Conservation (phyloP, 2,113 vertebrate species). For the Ammodramus savannarum region DNA sequence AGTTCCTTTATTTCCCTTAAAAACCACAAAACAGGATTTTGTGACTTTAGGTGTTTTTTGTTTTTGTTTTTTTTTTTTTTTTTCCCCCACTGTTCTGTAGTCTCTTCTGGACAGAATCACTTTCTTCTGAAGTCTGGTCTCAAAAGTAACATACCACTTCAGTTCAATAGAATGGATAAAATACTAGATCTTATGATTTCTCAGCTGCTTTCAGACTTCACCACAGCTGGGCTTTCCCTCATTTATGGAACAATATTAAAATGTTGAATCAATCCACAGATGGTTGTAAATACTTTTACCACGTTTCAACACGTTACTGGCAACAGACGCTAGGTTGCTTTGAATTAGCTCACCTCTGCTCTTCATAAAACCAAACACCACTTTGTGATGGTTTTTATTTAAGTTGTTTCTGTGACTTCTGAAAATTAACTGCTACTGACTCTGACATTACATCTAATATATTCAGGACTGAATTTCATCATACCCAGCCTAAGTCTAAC, state of each 20-base stretch:
- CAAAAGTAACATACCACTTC: not conserved
- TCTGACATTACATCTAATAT: not conserved
- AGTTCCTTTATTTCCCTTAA: not conserved
- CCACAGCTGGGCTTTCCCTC: not conserved
- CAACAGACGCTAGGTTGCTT: not conserved
- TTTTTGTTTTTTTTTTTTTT: not conserved
- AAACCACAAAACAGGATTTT: not conserved
- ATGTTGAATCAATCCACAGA: not conserved
- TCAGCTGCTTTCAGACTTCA: not conserved
- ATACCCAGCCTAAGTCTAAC: not conserved
- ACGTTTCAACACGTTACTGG: not conserved
- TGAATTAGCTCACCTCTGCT: not conserved
- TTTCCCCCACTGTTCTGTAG: not conserved
- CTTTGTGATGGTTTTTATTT: not conserved
- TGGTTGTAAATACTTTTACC: not conserved
- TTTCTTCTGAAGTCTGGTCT: not conserved
- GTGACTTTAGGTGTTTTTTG: not conserved
- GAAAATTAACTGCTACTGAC: not conserved
- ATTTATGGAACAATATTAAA: not conserved
- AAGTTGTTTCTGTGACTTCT: not conserved
- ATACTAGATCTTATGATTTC: not conserved
- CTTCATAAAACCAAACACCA: not conserved
- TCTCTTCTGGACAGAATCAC: not conserved
- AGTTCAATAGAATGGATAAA: not conserved
- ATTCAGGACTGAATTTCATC: not conserved